These are phyloP conservation scores for Heliconius charithonia DNA, from an alignment of 2,888 invertebrate genomes.

Conservation along the genomic window DNA sequence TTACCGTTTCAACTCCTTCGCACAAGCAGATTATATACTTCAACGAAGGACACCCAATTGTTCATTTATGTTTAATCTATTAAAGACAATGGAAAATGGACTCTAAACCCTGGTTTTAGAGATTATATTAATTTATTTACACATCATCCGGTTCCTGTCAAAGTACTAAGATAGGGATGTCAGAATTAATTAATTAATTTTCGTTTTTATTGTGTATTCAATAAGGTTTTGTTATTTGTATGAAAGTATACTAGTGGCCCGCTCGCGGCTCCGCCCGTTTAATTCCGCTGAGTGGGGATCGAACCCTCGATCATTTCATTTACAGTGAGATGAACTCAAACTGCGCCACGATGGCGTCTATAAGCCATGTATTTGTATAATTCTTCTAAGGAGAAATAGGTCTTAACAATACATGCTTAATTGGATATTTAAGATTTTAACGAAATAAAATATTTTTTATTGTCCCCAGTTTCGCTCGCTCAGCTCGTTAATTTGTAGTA, in stretches of 20 bases:
- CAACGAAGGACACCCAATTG: conserved; percentile 17
- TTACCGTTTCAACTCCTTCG: conserved; percentile 18
- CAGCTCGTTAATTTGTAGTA: neutral
- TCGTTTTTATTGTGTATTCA: conserved; percentile 14
- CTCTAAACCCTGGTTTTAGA: neutral
- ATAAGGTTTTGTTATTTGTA: conserved; percentile 8
- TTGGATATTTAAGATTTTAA: conserved; percentile 8
- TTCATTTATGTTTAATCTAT: conserved; percentile 27
- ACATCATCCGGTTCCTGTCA: neutral
- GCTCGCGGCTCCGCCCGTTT: too few species aligned
- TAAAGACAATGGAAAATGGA: neutral
- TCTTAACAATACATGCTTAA: neutral
- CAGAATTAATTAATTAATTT: conserved; percentile 19
- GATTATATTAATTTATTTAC: neutral
- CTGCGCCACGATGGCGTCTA: too few species aligned
- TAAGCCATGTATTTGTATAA: too few species aligned
- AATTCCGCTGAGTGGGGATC: too few species aligned
- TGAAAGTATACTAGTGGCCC: neutral
- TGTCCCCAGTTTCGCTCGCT: neutral
- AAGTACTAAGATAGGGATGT: conserved; percentile 18
- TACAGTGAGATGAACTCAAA: too few species aligned
- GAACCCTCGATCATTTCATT: too few species aligned
- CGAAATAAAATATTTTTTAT: neutral
- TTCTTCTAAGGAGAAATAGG: neutral
- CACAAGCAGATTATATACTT: conserved; percentile 30